phyloP scores from a whole-genome alignment of 53 echinoderm and acorn worm species.

The Echinometra lucunter region DNA sequence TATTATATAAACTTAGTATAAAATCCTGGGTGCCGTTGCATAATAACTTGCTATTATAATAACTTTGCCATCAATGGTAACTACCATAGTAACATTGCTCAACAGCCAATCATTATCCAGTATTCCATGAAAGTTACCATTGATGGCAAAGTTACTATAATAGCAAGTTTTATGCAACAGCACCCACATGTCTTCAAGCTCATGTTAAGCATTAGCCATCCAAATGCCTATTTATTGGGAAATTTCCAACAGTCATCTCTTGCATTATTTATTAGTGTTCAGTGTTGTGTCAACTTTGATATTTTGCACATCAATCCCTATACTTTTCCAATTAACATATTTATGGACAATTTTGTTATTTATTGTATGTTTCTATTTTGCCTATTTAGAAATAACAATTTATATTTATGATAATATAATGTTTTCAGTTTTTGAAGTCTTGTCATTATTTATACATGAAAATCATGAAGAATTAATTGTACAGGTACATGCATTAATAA shows the following conservation, averaged over 20 bases:
- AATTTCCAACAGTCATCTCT: not conserved
- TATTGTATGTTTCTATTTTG: not conserved
- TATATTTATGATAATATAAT: not conserved
- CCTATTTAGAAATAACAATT: not conserved
- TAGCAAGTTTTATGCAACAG: too few relatives aligned
- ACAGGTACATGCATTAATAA: not conserved
- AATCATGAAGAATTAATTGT: not conserved
- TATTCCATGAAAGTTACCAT: too few relatives aligned
- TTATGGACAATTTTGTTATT: not conserved
- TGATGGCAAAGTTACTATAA: too few relatives aligned
- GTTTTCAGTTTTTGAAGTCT: not conserved
- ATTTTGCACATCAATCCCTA: not conserved
- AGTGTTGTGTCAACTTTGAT: not conserved
- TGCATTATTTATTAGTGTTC: not conserved
- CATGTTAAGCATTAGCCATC: too few relatives aligned
- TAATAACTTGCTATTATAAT: too few relatives aligned
- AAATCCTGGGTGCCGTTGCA: too few relatives aligned
- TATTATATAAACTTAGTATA: too few relatives aligned
- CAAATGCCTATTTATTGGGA: not conserved
- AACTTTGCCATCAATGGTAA: too few relatives aligned
- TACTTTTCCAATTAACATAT: not conserved
- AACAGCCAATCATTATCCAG: too few relatives aligned
- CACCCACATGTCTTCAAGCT: too few relatives aligned
- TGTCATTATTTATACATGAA: not conserved
- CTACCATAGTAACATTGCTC: too few relatives aligned